phyloP scores from a whole-genome alignment of 2,888 invertebrate genomes.

The Megastigmus dorsalis region DNA sequence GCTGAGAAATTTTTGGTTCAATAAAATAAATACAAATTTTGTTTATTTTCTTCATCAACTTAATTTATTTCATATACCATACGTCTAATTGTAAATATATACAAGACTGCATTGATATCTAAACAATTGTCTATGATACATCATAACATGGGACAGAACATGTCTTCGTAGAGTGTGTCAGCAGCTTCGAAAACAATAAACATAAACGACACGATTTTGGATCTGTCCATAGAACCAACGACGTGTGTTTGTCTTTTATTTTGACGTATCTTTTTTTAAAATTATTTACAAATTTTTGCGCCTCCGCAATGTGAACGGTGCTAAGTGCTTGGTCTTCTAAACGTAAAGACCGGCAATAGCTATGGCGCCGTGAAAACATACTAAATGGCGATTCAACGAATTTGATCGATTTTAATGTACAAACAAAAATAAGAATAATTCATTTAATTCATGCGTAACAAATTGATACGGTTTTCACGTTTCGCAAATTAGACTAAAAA shows the following conservation, averaged over 20 bases:
- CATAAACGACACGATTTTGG: conserved; percentile 31
- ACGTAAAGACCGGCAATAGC: conserved; percentile 70
- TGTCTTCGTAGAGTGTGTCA: conserved; percentile 53
- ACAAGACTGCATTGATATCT: conserved; percentile 65
- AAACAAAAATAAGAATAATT: conserved; percentile 27
- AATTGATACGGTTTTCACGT: conserved; percentile 1
- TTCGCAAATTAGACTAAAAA: conserved; percentile 26
- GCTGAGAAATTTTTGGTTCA: conserved; percentile 41
- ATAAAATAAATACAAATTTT: conserved; percentile 12
- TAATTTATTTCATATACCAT: conserved; percentile 51
- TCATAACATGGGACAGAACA: conserved; percentile 56
- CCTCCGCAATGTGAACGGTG: conserved; percentile 23
- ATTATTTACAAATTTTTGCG: conserved; percentile 58
- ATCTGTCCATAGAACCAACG: conserved; percentile 43
- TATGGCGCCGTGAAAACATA: conserved; percentile 33
- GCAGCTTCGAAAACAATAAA: conserved; percentile 56
- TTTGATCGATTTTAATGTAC: conserved; percentile 45
- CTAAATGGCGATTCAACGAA: conserved; percentile 19
- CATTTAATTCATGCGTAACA: conserved; percentile 17
- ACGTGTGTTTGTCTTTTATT: conserved; percentile 44
- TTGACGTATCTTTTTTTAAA: conserved; percentile 32
- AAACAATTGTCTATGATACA: conserved; percentile 60
- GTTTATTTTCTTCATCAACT: conserved; percentile 45
- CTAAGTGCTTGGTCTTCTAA: conserved; percentile 69
- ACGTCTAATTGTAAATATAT: conserved; percentile 55